phyloP scores from a whole-genome alignment of 2,797 vertebrate species.

The Diplodus puntazzo region DNA sequence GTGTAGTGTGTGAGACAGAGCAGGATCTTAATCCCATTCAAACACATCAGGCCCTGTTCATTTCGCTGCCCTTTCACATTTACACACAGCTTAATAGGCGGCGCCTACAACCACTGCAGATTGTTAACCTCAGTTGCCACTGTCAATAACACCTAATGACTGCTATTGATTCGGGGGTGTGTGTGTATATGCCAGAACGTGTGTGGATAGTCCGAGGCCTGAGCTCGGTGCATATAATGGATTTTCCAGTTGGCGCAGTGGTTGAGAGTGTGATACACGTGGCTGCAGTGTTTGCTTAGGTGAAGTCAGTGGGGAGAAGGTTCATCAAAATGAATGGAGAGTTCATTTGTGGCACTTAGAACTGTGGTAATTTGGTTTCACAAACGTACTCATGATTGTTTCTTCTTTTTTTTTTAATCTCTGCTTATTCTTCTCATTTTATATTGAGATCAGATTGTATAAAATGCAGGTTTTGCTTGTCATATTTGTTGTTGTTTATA shows the following conservation, averaged over 20 bases:
- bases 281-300: conserved; percentile 53
- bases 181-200: conserved; percentile 30
- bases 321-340: conserved; percentile 27
- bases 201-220: conserved; percentile 25
- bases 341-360: not conserved
- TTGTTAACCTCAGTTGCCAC: conserved; percentile 60
- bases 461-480: conserved; percentile 12
- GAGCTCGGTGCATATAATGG: conserved; percentile 52
- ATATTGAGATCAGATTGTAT: not conserved
- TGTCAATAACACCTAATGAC: conserved; percentile 62
- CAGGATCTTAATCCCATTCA: conserved; percentile 41
- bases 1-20: conserved; percentile 18
- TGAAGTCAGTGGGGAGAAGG: conserved; percentile 1
- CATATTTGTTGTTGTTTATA: not conserved
- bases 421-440: too few species aligned
- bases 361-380: conserved; percentile 13
- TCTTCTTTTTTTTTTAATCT: not conserved
- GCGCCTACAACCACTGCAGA: conserved; percentile 23
- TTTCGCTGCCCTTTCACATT: conserved; percentile 46
- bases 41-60: conserved; percentile 31
- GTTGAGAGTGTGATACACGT: conserved; percentile 41
- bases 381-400: not conserved
- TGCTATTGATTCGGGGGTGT: conserved; percentile 55
- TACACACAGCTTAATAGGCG: conserved; percentile 34
- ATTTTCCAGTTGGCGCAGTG: conserved; percentile 55